A percentile compares a stretch with the other conserved stretches of the same genome.
phyloP scores from a whole-genome alignment of 2,797 vertebrate genomes.

The Selene dorsalis region DNA sequence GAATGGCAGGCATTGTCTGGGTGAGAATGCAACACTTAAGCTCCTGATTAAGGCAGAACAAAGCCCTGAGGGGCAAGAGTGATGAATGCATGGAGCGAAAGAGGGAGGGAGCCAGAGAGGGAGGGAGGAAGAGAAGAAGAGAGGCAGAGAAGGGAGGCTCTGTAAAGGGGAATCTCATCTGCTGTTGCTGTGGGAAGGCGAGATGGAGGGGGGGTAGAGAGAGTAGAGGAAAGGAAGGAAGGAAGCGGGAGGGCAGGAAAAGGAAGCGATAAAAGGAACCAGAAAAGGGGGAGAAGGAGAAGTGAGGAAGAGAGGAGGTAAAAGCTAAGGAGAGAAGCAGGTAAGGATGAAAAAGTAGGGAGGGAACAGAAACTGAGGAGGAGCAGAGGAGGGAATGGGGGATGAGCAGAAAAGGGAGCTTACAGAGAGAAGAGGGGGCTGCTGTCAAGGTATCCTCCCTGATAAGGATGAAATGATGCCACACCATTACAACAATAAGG shows the following conservation, averaged over 20 bases:
- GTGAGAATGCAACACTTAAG: slow-evolving; percentile 83
- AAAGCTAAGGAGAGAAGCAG: slow-evolving; percentile 26
- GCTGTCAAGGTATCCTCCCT: slow-evolving; percentile 53
- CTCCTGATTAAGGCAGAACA: slow-evolving; percentile 83
- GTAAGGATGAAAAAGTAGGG: slow-evolving; percentile 39
- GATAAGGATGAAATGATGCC: slow-evolving; percentile 60
- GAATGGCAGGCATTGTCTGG: slow-evolving; percentile 80
- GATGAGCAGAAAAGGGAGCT: slow-evolving; percentile 38
- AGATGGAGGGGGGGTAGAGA: slow-evolving; percentile 36
- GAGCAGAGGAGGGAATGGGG: slow-evolving; percentile 30
- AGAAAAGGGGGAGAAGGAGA: slow-evolving; percentile 20
- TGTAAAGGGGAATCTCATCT: slow-evolving; percentile 67
- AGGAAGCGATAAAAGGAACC: slow-evolving; percentile 43
- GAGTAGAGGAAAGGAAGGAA: slow-evolving; percentile 34
- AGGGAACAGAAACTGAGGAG: slow-evolving; percentile 38
- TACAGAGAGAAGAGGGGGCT: slow-evolving; percentile 47
- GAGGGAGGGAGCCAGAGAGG: slow-evolving; percentile 46
- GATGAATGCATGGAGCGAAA: slow-evolving; percentile 68
- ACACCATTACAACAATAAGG: slow-evolving; percentile 33
- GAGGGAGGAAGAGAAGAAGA: slow-evolving; percentile 55
- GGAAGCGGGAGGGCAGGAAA: slow-evolving; percentile 43
- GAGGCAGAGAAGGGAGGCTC: slow-evolving; percentile 59
- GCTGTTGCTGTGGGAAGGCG: slow-evolving; percentile 67
- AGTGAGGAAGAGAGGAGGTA: slow-evolving; percentile 16
- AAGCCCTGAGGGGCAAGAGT: slow-evolving; percentile 77